Evolutionary conservation across 2,797 vertebrate genomes (phyloP), one percentile per base, ranked within the genome.

Genomic region (Coccyzus lansbergi): DNA sequence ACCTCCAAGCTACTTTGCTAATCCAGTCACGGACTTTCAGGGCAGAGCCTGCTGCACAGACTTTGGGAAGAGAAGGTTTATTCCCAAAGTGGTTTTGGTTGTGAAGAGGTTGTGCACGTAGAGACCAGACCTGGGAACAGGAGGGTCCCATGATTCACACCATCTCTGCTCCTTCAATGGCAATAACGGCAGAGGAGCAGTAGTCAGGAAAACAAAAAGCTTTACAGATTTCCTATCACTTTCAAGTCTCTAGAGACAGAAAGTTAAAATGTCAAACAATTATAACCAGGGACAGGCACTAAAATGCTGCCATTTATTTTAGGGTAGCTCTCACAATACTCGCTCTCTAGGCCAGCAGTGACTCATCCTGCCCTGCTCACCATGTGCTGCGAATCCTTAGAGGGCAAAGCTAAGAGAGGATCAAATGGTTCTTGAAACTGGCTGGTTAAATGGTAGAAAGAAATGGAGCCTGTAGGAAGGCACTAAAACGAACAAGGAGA

Each of bases 211-310:
- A 86, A 15, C 44, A 28, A 49, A 62, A 48, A 14, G 33, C 56
- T 51, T 10, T 5, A 21, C 1, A 15, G 67, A 46, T 63, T 86
- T 83, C 64, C 65, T 65, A 13, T 59, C 34, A 70, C 86, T 90
- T 81, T 81, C 70, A 42, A 52, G 59, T 63, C 60, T 83, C 79
- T 56, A n/a, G 20, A 87, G 71, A 36, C 68, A 90, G 74, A 75
- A 90, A 86, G 63, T 75, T 87, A 87, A 90, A 93, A 90, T 85
- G 86, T 86, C 88, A 85, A 82, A 92, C 38, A 63, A 63, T 84
- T 85, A 72, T 33, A 76, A 74, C 25, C 59, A 80, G 82, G 64
- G 75, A 80, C 52, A 91, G 79, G 74, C 78, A 77, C 40, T 70
- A 42, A 95, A 82, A 69, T 12, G 44, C 53, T 84, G 58, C 53